phyloP scores from a whole-genome alignment of 2,113 vertebrate genomes.

The Solea solea region DNA sequence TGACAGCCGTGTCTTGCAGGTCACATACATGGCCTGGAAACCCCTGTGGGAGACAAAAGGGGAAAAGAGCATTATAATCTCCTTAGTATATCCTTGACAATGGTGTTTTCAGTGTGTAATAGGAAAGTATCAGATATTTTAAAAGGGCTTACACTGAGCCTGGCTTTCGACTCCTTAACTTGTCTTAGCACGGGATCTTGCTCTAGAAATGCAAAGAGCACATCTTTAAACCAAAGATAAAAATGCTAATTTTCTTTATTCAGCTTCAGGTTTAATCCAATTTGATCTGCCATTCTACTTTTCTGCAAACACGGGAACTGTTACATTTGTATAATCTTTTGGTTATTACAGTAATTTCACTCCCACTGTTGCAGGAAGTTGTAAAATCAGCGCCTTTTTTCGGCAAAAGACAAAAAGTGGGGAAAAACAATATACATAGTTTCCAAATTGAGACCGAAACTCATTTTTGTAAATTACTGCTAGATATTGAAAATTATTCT shows the following conservation, averaged over 20 bases:
- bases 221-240: background rate
- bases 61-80: background rate
- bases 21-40: conserved; percentile 19
- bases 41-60: conserved; percentile 39
- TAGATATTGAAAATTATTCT: no score
- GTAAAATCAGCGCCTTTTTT: no score
- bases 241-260: background rate
- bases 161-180: conserved; percentile 21
- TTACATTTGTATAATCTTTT: no score
- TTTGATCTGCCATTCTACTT: no score
- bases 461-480: no score
- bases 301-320: no score
- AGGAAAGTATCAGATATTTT: conserved; percentile 1
- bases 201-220: conserved; percentile 43
- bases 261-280: background rate
- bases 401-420: no score
- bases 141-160: conserved; percentile 52
- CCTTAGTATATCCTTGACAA: background rate
- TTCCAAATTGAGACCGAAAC: no score
- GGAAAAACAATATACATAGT: no score
- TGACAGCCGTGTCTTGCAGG: conserved; percentile 25
- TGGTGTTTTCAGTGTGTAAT: background rate
- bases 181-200: conserved; percentile 19
- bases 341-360: no score
- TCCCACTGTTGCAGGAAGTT: no score